Evolutionary conservation across 2,797 vertebrate genomes (phyloP).

Genomic region (Agapornis canus): DNA sequence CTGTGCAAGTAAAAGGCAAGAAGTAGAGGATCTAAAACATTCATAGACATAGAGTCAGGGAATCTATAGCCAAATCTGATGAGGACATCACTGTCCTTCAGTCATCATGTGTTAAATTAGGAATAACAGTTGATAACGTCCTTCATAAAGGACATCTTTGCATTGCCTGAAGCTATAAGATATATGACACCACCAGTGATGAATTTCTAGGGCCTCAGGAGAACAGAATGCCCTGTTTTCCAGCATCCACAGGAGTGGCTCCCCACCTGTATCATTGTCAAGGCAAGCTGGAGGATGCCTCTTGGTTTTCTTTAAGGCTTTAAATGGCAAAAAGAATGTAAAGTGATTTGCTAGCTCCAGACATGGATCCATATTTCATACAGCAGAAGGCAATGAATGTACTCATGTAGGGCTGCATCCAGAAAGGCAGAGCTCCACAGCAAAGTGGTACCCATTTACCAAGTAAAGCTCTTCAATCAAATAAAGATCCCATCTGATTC

Average conservation of each 20-base stretch:
- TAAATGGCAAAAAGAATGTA: neutral
- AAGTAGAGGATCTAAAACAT: neutral
- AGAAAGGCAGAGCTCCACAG: neutral
- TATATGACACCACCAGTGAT: constrained; percentile 51
- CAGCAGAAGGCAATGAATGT: neutral
- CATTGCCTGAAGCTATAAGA: constrained; percentile 50
- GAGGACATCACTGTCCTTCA: neutral
- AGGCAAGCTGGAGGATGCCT: neutral
- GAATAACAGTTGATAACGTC: constrained; percentile 11
- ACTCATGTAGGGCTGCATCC: neutral
- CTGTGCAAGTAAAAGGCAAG: neutral
- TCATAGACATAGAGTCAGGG: neutral
- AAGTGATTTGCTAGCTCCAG: neutral
- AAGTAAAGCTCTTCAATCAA: constrained; percentile 5
- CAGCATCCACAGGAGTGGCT: neutral
- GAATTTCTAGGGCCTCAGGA: constrained; percentile 48
- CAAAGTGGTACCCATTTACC: neutral
- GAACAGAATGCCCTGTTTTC: constrained; percentile 34
- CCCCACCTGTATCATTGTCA: neutral
- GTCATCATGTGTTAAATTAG: constrained; percentile 48
- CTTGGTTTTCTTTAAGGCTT: neutral
- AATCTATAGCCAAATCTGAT: neutral
- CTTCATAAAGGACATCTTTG: constrained; percentile 51
- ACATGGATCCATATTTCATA: neutral
- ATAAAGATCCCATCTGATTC: constrained; percentile 1